Percentiles rank a stretch among this genome's conserved stretches.
Conservation (phyloP, 30 jellyfish, hydroid and myxozoan species). For the Aurelia sp. region DNA sequence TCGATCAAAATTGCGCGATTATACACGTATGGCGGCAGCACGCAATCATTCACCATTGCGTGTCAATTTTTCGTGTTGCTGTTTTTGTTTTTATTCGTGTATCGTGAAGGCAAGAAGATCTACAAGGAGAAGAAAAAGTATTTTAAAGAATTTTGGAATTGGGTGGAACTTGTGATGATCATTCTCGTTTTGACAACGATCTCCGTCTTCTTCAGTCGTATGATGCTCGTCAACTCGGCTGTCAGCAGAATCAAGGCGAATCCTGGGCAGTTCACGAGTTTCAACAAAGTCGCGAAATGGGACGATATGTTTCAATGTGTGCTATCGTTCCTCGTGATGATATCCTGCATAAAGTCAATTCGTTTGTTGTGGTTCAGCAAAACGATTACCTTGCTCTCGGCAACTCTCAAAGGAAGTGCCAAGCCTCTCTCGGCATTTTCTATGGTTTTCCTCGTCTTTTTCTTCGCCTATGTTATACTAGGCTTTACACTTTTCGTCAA, state of each 20-base stretch:
- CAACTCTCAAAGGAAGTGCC: constrained; percentile 94
- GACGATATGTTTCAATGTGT: constrained; percentile 82
- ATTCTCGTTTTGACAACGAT: constrained; percentile 73
- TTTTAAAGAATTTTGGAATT: constrained; percentile 93
- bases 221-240: constrained; percentile 91
- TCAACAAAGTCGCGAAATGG: constrained; percentile 98
- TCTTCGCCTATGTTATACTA: constrained; percentile 78
- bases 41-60: constrained; percentile 90
- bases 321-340: constrained; percentile 82
- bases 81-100: constrained; percentile 78
- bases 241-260: constrained; percentile 75
- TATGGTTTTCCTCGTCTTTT: constrained; percentile 84
- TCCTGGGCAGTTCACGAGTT: constrained; percentile 94
- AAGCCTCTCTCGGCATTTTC: constrained; percentile 94
- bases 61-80: constrained; percentile 95
- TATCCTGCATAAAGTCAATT: constrained; percentile 93
- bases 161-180: constrained; percentile 80
- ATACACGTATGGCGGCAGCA: constrained; percentile 97
- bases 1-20: constrained; percentile 92
- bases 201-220: constrained; percentile 87
- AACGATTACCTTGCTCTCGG: constrained; percentile 90
- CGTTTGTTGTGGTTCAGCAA: constrained; percentile 92
- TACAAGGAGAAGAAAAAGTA: constrained; percentile 80
- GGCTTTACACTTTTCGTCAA: constrained; percentile 93
- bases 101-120: constrained; percentile 94